Conservation (phyloP, 2,113 vertebrate genomes). For the Xenopus tropicalis region DNA sequence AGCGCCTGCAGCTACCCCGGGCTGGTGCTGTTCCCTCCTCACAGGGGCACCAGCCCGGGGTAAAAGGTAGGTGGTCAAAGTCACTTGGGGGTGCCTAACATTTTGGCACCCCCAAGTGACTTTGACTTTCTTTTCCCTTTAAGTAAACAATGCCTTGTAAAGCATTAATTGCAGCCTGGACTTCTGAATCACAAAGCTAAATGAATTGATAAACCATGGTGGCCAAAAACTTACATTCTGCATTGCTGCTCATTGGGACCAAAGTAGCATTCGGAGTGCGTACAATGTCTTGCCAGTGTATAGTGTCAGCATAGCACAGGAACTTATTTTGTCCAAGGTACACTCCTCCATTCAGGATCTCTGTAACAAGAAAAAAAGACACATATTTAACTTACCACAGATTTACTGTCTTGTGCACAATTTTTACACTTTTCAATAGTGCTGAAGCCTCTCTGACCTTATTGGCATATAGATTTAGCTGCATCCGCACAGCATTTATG, state of each 20-base stretch:
- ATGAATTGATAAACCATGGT: too few species aligned
- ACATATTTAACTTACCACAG: not conserved
- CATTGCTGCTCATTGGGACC: constrained; percentile 89
- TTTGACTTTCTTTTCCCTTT: too few species aligned
- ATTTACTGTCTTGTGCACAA: not conserved
- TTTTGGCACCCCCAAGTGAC: too few species aligned
- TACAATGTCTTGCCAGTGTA: constrained; percentile 95
- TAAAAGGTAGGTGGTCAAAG: too few species aligned
- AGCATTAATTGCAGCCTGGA: too few species aligned
- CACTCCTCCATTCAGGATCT: constrained; percentile 92
- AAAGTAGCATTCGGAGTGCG: constrained; percentile 89
- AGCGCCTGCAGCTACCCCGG: too few species aligned
- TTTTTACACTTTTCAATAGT: not conserved
- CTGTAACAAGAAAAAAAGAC: constrained; percentile 60
- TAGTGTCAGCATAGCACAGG: constrained; percentile 90
- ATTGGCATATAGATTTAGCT: not conserved
- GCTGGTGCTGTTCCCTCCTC: too few species aligned
- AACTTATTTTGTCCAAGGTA: constrained; percentile 97
- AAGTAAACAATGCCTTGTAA: too few species aligned
- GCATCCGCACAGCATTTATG: not conserved
- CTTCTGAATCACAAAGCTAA: too few species aligned
- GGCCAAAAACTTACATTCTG: constrained; percentile 78
- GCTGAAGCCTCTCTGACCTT: not conserved
- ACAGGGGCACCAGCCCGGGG: too few species aligned
- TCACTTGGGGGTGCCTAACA: too few species aligned